These are phyloP conservation scores for Catharus fuscescens DNA, from an alignment of 2,113 vertebrate genomes.

Conservation along the genomic window DNA sequence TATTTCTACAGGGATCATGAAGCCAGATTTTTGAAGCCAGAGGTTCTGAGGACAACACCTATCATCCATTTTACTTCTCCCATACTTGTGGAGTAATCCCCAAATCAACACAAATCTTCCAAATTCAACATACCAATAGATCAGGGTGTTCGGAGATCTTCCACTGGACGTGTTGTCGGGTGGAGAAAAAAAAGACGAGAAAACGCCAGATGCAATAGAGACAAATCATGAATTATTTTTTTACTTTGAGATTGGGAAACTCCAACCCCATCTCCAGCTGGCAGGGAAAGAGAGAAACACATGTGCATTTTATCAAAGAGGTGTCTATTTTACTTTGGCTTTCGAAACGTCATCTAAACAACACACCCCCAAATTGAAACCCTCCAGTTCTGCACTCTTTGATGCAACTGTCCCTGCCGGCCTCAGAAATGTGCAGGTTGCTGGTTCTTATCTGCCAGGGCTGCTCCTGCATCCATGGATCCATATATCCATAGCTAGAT, in stretches of 20 bases:
- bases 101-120: background rate
- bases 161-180: fast-evolving
- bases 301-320: slow-evolving; percentile 32
- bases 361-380: background rate
- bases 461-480: background rate
- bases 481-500: background rate
- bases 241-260: background rate
- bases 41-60: background rate
- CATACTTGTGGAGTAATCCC: background rate
- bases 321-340: background rate
- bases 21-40: background rate
- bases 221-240: background rate
- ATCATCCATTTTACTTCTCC: background rate
- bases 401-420: background rate
- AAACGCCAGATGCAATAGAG: background rate
- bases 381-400: background rate
- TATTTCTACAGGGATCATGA: background rate
- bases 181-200: background rate
- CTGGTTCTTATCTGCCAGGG: background rate
- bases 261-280: background rate
- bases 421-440: background rate
- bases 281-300: background rate
- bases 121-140: background rate
- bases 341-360: background rate
- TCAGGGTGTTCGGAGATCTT: background rate